Base-by-base conservation (phyloP, 2,888 invertebrate genomes). In the Ptychoptera albimana region DNA sequence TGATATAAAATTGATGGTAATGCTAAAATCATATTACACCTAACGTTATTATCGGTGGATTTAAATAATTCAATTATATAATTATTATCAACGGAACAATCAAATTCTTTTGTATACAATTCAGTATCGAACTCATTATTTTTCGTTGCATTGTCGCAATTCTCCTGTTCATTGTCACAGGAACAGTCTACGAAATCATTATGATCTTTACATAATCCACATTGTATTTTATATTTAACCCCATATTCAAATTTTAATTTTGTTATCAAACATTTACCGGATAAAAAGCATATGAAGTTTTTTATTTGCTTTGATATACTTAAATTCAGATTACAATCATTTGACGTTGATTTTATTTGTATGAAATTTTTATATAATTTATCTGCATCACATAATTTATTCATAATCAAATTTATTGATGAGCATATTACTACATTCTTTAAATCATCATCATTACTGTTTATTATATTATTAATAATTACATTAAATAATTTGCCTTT, bases 1-100 rank as follows among this genome's bases (percentile, higher is more conserved):
- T 50, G 50, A 8, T 42, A 30, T 4, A 50, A 15, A 8, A 46
- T 29, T 2, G 47, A 44, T 14, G 50, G 46, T 11, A 50, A 39
- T 12, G 35, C 34, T 37, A 12, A 45, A 15, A 50, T 37, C 9
- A 48, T 35, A 42, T 42, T 42, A 3, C 34, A n/a, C 34, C 35
- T 42, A 16, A 23, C 16, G 30, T 30, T 30, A 39, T 39, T 30
- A 39, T 30, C 39, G 9, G 39, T 2, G 6, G 30, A 30, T 23
- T 12, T 12, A 13, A 39, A 30, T 12, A 29, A 3, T 39, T 39
- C 29, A 8, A 13, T 30, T 23, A 39, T 39, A 39, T 39, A 8
- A 13, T 30, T 3, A 13, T 5, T 23, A 23, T 23, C 7, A 23
- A 5, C 7, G 3, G 23, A 23, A 23, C 23, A 5, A 5, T 3